A percentile compares a stretch with the other conserved stretches of the same genome.
phyloP scores from a whole-genome alignment of 30 jellyfish, hydroid and myxozoan species.

The Sanderia malayensis region DNA sequence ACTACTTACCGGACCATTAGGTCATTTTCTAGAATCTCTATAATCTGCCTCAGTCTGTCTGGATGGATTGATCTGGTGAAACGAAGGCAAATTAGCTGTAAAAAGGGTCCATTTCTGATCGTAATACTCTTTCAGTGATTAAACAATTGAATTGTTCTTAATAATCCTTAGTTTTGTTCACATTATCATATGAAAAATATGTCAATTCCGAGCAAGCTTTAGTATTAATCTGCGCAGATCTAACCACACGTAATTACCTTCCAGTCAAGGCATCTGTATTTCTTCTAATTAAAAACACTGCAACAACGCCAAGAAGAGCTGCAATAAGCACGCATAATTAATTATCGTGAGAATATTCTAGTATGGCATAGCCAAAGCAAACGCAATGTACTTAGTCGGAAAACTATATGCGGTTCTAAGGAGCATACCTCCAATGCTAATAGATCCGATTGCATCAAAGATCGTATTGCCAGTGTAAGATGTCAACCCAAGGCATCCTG shows the following conservation, averaged over 20 bases:
- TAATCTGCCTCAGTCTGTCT: conserved; percentile 87
- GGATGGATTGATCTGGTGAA: conserved; percentile 89
- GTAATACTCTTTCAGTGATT: too few relatives aligned
- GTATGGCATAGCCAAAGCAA: too few relatives aligned
- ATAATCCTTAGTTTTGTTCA: too few relatives aligned
- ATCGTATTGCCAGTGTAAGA: conserved; percentile 77
- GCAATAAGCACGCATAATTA: too few relatives aligned
- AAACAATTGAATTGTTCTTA: too few relatives aligned
- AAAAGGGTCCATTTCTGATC: too few relatives aligned
- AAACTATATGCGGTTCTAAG: not conserved
- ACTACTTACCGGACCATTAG: conserved; percentile 86
- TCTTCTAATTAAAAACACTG: conserved; percentile 86
- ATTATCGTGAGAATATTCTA: too few relatives aligned
- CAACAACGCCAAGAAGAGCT: conserved; percentile 94
- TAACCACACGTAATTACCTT: too few relatives aligned
- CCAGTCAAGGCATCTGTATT: conserved; percentile 91
- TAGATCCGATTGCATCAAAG: conserved; percentile 94
- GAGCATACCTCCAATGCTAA: conserved; percentile 84
- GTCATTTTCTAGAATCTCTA: conserved; percentile 86
- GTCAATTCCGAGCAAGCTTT: too few relatives aligned
- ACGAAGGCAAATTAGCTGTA: too few relatives aligned
- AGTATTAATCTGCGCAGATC: too few relatives aligned
- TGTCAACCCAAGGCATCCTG: conserved; percentile 88
- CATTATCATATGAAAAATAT: too few relatives aligned
- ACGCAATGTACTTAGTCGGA: not conserved